phyloP scores from a whole-genome alignment of 2,113 vertebrate species.

The Cnemophilus loriae region DNA sequence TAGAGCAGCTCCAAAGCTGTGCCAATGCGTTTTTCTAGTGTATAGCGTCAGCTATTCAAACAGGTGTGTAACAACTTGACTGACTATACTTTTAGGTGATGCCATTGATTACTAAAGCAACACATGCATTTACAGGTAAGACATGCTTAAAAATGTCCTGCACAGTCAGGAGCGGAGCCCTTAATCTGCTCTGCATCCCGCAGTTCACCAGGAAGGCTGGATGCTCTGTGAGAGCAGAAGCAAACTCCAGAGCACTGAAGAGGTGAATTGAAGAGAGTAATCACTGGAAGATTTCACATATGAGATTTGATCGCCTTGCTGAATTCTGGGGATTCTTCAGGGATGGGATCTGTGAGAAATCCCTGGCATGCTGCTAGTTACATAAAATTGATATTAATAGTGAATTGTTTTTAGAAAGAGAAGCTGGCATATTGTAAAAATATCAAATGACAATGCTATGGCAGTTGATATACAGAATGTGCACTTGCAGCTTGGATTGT shows the following conservation, averaged over 20 bases:
- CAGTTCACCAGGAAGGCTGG: background rate
- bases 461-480: background rate
- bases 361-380: background rate
- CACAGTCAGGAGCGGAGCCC: background rate
- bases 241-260: background rate
- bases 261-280: background rate
- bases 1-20: background rate
- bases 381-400: slow-evolving; percentile 12
- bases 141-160: background rate
- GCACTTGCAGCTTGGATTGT: background rate
- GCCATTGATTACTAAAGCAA: background rate
- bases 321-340: background rate
- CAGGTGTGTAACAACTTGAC: background rate
- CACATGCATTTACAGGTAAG: background rate
- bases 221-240: background rate
- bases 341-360: background rate
- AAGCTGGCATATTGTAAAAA: slow-evolving; percentile 7
- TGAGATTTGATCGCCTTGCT: background rate
- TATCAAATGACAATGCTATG: background rate
- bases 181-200: background rate
- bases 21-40: background rate
- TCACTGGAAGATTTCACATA: background rate
- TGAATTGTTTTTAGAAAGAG: slow-evolving; percentile 14
- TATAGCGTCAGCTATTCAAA: background rate
- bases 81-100: background rate